phyloP scores from a whole-genome alignment of 2,888 invertebrate genomes.

The Branchellion lobata region DNA sequence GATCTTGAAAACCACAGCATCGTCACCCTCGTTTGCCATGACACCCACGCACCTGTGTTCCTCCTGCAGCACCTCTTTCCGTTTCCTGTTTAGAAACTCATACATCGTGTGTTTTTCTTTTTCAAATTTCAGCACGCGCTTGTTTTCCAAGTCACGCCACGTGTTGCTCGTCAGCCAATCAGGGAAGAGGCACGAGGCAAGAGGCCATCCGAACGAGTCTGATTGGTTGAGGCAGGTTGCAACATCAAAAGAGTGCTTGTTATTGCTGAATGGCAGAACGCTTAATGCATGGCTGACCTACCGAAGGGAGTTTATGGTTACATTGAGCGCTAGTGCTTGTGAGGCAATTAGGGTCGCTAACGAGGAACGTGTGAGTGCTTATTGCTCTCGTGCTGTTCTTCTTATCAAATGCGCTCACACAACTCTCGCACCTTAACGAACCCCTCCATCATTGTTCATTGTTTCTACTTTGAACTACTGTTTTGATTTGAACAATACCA shows the following conservation, averaged over 20 bases:
- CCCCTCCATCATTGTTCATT: too few relatives aligned
- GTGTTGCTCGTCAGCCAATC: conserved; percentile 54
- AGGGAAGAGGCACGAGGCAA: conserved; percentile 55
- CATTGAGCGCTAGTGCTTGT: too few relatives aligned
- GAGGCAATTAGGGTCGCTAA: too few relatives aligned
- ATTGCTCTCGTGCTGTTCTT: too few relatives aligned
- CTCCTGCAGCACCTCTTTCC: conserved; percentile 36
- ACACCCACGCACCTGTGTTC: conserved; percentile 43
- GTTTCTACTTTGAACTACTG: too few relatives aligned
- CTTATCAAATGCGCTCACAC: too few relatives aligned
- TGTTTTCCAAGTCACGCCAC: conserved; percentile 58
- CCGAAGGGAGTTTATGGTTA: too few relatives aligned
- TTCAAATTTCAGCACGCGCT: conserved; percentile 51
- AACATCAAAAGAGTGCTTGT: background rate
- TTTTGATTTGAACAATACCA: too few relatives aligned
- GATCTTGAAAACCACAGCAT: background rate
- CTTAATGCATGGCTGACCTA: conserved; percentile 13
- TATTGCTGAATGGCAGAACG: background rate
- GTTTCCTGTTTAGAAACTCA: conserved; percentile 38
- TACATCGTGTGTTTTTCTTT: conserved; percentile 27
- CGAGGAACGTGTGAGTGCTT: too few relatives aligned
- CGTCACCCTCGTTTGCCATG: conserved; percentile 34
- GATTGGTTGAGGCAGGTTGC: conserved; percentile 28
- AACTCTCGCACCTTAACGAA: too few relatives aligned
- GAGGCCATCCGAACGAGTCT: conserved; percentile 54